Evolutionary conservation across 2,113 vertebrate genomes (phyloP).

Genomic region (Hemichromis elongatus): DNA sequence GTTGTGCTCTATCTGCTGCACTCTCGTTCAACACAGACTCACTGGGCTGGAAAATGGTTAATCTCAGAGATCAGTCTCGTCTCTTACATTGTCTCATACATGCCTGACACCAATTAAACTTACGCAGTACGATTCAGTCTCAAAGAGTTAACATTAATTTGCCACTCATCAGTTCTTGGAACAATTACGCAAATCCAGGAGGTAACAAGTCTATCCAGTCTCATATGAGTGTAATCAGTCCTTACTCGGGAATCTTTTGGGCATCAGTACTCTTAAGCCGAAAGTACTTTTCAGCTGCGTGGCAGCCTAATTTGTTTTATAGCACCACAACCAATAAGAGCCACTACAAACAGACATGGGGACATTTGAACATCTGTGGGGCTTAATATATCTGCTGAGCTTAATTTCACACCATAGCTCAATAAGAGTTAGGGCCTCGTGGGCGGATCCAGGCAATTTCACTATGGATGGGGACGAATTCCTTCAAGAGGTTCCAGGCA

Average conservation of each 20-base stretch:
- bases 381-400: slow-evolving; percentile 53
- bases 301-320: slow-evolving; percentile 51
- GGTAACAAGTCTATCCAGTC: slow-evolving; percentile 5
- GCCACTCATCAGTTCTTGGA: not conserved
- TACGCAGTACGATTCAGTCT: not conserved
- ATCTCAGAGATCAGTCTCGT: not conserved
- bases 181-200: not conserved
- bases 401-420: slow-evolving; percentile 65
- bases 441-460: slow-evolving; percentile 14
- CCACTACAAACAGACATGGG: slow-evolving; percentile 54
- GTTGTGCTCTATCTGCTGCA: not conserved
- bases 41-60: not conserved
- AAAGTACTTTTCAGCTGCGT: slow-evolving; percentile 34
- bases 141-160: not conserved
- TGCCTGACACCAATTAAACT: not conserved
- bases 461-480: slow-evolving; percentile 53
- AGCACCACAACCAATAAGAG: slow-evolving; percentile 46
- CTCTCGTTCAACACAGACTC: not conserved
- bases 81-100: not conserved
- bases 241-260: slow-evolving; percentile 5
- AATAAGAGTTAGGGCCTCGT: slow-evolving; percentile 46
- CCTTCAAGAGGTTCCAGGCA: slow-evolving; percentile 35
- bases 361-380: slow-evolving; percentile 43
- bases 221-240: slow-evolving; percentile 1
- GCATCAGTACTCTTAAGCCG: slow-evolving; percentile 34